A percentile compares a stretch with the other conserved stretches of the same genome.
These are phyloP conservation scores for Choreutis nemorana DNA, from an alignment of 2,888 invertebrate genomes.

Conservation along the genomic window DNA sequence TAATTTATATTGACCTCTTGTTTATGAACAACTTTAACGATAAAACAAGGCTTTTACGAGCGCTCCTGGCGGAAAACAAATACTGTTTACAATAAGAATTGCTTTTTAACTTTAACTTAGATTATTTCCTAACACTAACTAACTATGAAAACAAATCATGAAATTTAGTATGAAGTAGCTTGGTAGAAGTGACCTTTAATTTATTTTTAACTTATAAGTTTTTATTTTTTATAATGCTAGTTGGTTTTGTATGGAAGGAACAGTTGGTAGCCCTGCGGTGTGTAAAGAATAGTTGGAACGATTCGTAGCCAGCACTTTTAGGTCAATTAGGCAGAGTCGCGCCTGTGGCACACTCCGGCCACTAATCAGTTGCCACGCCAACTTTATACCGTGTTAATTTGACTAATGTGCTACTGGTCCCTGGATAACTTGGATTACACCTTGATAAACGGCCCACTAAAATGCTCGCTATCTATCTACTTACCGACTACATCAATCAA, in stretches of 20 bases:
- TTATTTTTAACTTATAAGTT: no score
- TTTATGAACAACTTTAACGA: background rate
- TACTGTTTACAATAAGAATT: no score
- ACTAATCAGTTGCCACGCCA: slow-evolving; percentile 59
- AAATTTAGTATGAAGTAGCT: no score
- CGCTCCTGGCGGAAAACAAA: no score
- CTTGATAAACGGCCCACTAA: slow-evolving; percentile 45
- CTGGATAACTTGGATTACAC: slow-evolving; percentile 33
- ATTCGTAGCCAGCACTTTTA: slow-evolving; percentile 64
- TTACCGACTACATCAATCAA: no score
- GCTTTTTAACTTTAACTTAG: no score
- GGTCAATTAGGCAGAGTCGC: slow-evolving; percentile 65
- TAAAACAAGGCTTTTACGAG: no score
- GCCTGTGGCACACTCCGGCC: slow-evolving; percentile 28
- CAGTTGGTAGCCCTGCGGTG: slow-evolving; percentile 37
- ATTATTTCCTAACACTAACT: no score
- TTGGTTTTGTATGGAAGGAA: slow-evolving; percentile 7
- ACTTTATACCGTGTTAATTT: slow-evolving; percentile 66
- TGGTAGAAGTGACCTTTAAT: no score
- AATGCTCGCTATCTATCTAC: no score
- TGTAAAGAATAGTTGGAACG: slow-evolving; percentile 51
- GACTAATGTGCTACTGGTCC: slow-evolving; percentile 48
- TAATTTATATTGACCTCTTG: slow-evolving; percentile 8
- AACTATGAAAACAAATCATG: no score
- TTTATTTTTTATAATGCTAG: no score